Base-by-base conservation (phyloP, 1,140 invertebrate genomes). In the Aphidius ervi region DNA sequence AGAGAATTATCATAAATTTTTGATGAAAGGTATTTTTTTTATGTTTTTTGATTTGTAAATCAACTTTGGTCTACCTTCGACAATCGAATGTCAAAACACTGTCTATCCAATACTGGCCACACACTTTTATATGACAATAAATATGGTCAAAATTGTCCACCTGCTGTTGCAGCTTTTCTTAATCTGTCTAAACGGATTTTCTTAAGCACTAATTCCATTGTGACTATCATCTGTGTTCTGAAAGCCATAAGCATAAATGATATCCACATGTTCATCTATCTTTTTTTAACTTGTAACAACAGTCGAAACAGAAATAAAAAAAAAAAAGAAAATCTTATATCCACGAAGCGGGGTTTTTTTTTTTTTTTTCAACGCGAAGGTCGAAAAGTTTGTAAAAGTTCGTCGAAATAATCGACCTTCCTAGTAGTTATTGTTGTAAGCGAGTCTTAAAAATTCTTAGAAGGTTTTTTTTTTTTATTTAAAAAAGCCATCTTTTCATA, bases 201-300 rank as follows among this genome's bases (percentile, higher is more conserved):
- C 63, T 64, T 59, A 71, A 67, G 67, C 66, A 68, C 67, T 77
- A 78, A 78, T 77, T 65, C 74, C 50, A 74, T 77, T 77, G 73
- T 74, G 54, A 50, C 45, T 48, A 20, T 6, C 6, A 48, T 9
- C 10, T 48, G 40, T 43, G 7, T 41, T 58, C 47, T 10, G 46
- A n/a, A 31, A 31, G 23, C 23, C 2, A 31, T 31, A 31, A 31
- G 23, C 4, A 49, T 56, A 16, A 7, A 39, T 10, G 20, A 5
- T 53, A 53, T 46, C 40, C n/a, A 7, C n/a, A 6, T 7, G 37
- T 37, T 9, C 8, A 9, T 9, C 42, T 7, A 5, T 56, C 45
- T 57, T 48, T 10, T 42, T 47, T 9, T 47, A 23, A 39, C 56
- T 48, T n/a, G 37, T 42, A 9, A 45, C 31, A 37, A 42, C 46